Conservation (phyloP, 2,797 vertebrate species). For the Propithecus perrieri region DNA sequence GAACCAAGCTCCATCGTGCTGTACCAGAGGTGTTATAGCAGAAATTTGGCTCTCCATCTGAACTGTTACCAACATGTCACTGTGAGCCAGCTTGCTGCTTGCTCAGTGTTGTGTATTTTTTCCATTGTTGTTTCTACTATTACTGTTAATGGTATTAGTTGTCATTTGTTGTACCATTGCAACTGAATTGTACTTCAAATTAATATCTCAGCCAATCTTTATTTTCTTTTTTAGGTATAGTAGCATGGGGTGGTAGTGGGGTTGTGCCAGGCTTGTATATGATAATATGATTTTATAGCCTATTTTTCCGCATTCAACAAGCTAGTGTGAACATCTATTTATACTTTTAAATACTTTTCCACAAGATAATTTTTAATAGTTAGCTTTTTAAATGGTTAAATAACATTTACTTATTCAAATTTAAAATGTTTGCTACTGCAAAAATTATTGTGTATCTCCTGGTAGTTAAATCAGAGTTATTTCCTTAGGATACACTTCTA, state of each 20-base stretch:
- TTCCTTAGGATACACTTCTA: neutral
- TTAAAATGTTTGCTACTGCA: neutral
- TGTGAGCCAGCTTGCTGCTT: neutral
- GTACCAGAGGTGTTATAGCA: neutral
- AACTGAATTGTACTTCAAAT: constrained; percentile 1
- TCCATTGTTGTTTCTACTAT: neutral
- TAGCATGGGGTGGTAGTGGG: neutral
- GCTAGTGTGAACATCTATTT: neutral
- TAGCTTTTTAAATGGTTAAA: neutral
- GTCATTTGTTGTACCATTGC: neutral
- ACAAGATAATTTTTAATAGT: neutral
- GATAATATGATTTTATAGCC: neutral
- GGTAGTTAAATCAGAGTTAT: neutral
- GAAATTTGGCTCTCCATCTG: neutral
- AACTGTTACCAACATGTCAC: neutral
- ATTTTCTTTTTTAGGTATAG: neutral
- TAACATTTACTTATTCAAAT: neutral
- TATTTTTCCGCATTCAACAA: neutral
- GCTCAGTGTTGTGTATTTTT: neutral
- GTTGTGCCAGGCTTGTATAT: neutral
- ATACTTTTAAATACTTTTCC: neutral
- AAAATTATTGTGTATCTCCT: neutral
- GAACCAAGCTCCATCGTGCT: neutral
- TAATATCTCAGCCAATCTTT: neutral
- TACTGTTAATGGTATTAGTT: neutral